Conservation (phyloP, 2,888 invertebrate species). For the Ferdinandea cuprea region DNA sequence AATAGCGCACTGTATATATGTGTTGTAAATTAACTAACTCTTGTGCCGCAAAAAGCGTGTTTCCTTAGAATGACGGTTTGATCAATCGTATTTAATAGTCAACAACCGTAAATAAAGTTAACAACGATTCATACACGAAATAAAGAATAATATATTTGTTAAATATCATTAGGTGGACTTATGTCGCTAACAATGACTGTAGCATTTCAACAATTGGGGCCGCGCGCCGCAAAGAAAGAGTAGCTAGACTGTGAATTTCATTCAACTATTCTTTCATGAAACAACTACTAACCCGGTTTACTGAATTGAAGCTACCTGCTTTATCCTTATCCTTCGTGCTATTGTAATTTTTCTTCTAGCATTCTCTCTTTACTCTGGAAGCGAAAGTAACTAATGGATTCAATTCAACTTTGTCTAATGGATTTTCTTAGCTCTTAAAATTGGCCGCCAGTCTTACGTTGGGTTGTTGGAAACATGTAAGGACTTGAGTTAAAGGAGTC, state of each 20-base stretch:
- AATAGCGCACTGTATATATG: too few relatives aligned
- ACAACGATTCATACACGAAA: too few relatives aligned
- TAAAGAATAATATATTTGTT: too few relatives aligned
- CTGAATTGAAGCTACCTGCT: conserved; percentile 12
- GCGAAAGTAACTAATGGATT: conserved; percentile 80
- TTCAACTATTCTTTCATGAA: conserved; percentile 4
- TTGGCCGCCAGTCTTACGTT: conserved; percentile 42
- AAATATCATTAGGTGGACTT: neutral
- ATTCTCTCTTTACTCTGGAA: conserved; percentile 9
- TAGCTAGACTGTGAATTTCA: conserved; percentile 13
- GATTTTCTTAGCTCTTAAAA: conserved; percentile 83
- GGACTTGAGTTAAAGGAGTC: neutral
- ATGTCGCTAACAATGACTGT: neutral
- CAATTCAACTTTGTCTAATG: conserved; percentile 83
- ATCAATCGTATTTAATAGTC: too few relatives aligned
- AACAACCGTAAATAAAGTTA: too few relatives aligned
- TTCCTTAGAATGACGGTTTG: too few relatives aligned
- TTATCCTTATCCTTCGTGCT: neutral
- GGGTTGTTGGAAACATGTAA: conserved; percentile 6
- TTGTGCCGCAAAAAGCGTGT: too few relatives aligned
- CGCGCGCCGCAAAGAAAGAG: conserved; percentile 20
- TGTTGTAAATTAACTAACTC: too few relatives aligned
- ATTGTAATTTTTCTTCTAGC: conserved; percentile 21
- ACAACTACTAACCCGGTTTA: conserved; percentile 43
- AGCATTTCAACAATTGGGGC: conserved; percentile 27